Conservation (phyloP, 2,888 invertebrate species). For the Mimumesa dahlbomi region DNA sequence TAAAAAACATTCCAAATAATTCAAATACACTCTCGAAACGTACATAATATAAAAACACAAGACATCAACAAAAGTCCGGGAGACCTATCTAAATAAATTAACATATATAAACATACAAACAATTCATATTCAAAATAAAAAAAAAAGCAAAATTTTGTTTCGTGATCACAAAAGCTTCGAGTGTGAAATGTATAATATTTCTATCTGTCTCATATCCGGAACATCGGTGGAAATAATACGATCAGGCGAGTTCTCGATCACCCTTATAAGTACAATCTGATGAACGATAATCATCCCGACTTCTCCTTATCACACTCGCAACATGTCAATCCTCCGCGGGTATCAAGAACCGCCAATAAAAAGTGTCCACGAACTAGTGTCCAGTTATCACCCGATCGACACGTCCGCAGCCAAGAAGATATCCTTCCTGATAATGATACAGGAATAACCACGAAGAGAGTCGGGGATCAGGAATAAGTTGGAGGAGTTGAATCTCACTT, state of each 20-base stretch:
- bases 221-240: too few relatives aligned
- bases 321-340: slow-evolving; percentile 13
- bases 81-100: background rate
- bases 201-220: too few relatives aligned
- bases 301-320: slow-evolving; percentile 23
- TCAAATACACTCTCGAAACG: background rate
- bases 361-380: slow-evolving; percentile 19
- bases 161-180: background rate
- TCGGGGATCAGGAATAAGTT: slow-evolving; percentile 83
- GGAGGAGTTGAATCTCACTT: slow-evolving; percentile 90
- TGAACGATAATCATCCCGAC: background rate
- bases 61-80: background rate
- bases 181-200: background rate
- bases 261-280: background rate
- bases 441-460: background rate
- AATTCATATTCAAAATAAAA: background rate
- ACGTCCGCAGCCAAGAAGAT: slow-evolving; percentile 6
- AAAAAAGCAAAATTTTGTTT: background rate
- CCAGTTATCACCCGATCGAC: slow-evolving; percentile 25
- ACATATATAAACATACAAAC: background rate
- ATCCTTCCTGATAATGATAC: background rate
- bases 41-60: background rate
- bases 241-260: background rate
- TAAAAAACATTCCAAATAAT: too few relatives aligned
- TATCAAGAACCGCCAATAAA: slow-evolving; percentile 35